Evolutionary conservation across 2,113 vertebrate genomes (phyloP), one percentile per base, ranked within the genome.

Genomic region (Sciurus niger): DNA sequence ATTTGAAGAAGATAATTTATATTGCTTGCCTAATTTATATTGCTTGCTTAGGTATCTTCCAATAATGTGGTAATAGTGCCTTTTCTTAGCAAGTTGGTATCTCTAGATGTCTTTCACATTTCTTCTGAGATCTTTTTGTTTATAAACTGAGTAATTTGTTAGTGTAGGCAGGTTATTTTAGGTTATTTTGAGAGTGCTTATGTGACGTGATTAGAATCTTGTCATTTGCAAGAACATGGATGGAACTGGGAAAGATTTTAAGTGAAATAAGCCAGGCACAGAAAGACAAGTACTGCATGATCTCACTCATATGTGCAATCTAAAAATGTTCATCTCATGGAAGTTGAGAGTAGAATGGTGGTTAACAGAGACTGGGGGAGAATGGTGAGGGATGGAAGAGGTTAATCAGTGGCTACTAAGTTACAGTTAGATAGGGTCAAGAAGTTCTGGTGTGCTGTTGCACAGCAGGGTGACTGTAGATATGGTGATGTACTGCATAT

Each of bases 131-230:
- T 80, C n/a, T 84, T 14, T 72, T 89, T 89, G 80, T 93, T 92
- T 90, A 67, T 96, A 67, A 77, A 60, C 51, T 37, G 87, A 67
- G 34, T 70, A 68, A 9, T 76, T 86, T 78, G 34, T 89, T 72
- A 68, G 85, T 78, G 67, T 55, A 60, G 43, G 10, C 65, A 83
- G 4, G 65, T 84, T 78, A 70, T 37, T 76, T 76, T 28, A 43
- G 37, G 13, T 22, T 72, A 58, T 95, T 94, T 96, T 93, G 85
- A 94, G 32, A 68, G 72, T 53, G 46, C 34, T 86, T 76, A 55
- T 67, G 51, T 65, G 53, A 65, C 67, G 24, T 8, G 6, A 6
- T 93, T 79, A 80, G 72, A 94, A 74, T 43, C 20, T n/a, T 74
- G 72, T 73, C 37, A 55, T 58, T 43, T 77, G 60, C 13, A 58